Evolutionary conservation across 1,140 invertebrate species (phyloP), one percentile per base, ranked within the genome.

Genomic region (Microplitis mediator): DNA sequence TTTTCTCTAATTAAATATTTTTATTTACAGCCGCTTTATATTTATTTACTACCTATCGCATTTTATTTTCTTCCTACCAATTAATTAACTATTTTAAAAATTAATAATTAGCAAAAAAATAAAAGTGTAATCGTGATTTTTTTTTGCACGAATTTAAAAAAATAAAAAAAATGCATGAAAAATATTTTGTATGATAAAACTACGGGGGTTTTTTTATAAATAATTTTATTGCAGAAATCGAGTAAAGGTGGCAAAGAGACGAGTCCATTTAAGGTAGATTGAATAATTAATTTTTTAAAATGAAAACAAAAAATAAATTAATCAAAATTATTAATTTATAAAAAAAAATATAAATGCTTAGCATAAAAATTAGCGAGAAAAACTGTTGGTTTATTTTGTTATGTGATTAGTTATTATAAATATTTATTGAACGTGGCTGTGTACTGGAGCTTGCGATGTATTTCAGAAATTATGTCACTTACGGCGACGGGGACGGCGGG

Each of bases 241-340:
- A 89, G 89, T 86, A 90, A 90, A 87, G 87, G 82, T 82, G 89
- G 89, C 78, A 90, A 89, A 88, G 85, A 88, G 76, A 87, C 87
- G 77, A 89, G 88, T 83, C 87, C 87, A 68, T 71, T 84, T 66
- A 89, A 90, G 89, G 89, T 89, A 90, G 86, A 82, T 70, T 72
- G 50, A 76, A 31, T 51, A 50, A 70, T 16, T 51, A 32, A 63
- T 63, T 50, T 34, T 64, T 52, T n/a, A 39, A 69, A 4, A 71
- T 60, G 3, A 56, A 73, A 8, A 34, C 8, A 23, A 61, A 32
- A 11, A 31, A 32, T 3, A 23, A 54, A 23, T 54, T 4, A n/a
- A 54, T 2, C 4, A 16, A 56, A 56, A 56, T 56, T 6, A 4
- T 16, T 45, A 9, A 45, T 6, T 54, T 54, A 34, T 11, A 23